phyloP scores from a whole-genome alignment of 2,113 vertebrate genomes.

The Tenebrosternarchus preto region DNA sequence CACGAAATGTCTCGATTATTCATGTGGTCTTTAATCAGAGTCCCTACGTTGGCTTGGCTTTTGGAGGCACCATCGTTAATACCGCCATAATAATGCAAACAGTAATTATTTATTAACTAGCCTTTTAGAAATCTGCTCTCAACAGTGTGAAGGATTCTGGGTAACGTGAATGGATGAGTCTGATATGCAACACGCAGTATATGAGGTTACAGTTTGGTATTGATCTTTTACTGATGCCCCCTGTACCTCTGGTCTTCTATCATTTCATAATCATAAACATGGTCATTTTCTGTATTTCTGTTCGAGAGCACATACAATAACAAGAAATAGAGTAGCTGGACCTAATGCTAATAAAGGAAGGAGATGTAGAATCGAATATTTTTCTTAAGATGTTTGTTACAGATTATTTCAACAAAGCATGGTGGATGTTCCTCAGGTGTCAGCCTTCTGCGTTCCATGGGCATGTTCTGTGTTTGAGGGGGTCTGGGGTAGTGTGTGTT shows the following conservation, averaged over 20 bases:
- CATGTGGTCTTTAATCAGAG: conserved; percentile 51
- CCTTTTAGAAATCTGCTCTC: conserved; percentile 36
- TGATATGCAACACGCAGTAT: background rate
- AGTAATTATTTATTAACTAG: conserved; percentile 52
- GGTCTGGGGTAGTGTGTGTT: no score
- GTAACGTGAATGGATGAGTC: background rate
- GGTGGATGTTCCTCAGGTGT: no score
- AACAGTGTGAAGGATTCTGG: conserved; percentile 1
- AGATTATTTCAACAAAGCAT: no score
- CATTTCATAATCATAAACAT: no score
- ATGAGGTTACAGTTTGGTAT: background rate
- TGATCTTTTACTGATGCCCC: background rate
- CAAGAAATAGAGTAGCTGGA: no score
- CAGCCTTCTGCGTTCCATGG: no score
- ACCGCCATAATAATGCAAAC: conserved; percentile 45
- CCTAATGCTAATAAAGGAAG: no score
- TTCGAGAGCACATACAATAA: background rate
- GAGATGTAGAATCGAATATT: no score
- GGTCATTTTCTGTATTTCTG: background rate
- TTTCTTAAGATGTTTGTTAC: no score
- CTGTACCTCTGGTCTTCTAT: background rate
- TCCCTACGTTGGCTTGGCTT: conserved; percentile 30
- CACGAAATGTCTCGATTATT: conserved; percentile 49
- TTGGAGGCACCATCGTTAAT: conserved; percentile 42
- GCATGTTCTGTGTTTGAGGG: no score